A percentile compares a stretch with the other conserved stretches of the same genome.
Conservation (phyloP, 2,797 vertebrate species). For the Remorina albescens region DNA sequence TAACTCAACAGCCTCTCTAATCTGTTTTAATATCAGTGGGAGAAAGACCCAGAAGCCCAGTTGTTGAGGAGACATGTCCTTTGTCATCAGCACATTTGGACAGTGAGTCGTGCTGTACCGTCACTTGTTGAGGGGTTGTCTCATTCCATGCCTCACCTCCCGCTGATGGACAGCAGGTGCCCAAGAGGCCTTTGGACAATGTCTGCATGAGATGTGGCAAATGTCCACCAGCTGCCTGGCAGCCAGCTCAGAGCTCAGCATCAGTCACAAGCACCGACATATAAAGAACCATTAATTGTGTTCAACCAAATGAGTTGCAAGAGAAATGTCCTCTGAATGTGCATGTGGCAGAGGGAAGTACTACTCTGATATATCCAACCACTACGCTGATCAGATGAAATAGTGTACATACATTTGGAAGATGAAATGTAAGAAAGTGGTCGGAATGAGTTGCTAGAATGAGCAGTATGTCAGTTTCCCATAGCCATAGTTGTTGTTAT, state of each 20-base stretch:
- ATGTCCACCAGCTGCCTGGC: slow-evolving; percentile 77
- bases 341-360: not conserved
- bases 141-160: slow-evolving; percentile 69
- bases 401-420: slow-evolving; percentile 12
- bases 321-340: slow-evolving; percentile 20
- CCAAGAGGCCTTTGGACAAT: slow-evolving; percentile 63
- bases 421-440: slow-evolving; percentile 19
- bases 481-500: slow-evolving; percentile 71
- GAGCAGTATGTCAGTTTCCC: slow-evolving; percentile 68
- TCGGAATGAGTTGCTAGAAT: slow-evolving; percentile 54
- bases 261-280: slow-evolving; percentile 41
- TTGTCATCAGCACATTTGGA: slow-evolving; percentile 56
- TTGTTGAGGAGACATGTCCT: slow-evolving; percentile 27
- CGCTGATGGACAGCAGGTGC: slow-evolving; percentile 77
- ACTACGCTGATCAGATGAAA: too few species aligned
- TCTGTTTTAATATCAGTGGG: slow-evolving; percentile 35
- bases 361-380: slow-evolving; percentile 15
- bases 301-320: slow-evolving; percentile 6
- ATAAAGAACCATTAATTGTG: slow-evolving; percentile 43
- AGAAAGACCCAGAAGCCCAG: slow-evolving; percentile 18
- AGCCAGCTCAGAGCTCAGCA: slow-evolving; percentile 42
- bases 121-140: slow-evolving; percentile 78
- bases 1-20: slow-evolving; percentile 31
- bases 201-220: slow-evolving; percentile 70
- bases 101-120: slow-evolving; percentile 32